phyloP scores from a whole-genome alignment of 2,888 invertebrate species.

The Timema podura region DNA sequence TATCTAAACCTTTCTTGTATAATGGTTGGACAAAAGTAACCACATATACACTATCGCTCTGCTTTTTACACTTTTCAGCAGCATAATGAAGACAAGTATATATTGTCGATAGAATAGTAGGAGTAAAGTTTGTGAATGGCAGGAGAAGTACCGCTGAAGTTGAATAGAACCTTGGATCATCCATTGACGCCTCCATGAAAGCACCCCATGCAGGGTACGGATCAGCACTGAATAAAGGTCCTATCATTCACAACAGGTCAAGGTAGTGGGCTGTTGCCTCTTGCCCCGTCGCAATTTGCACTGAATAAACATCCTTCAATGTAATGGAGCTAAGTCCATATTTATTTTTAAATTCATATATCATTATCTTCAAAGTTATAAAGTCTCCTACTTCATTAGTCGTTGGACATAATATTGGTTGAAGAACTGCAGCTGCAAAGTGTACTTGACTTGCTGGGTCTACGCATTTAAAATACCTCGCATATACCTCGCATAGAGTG shows the following conservation, averaged over 20 bases:
- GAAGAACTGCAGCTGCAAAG: no score
- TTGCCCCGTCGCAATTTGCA: not conserved
- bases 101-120: not conserved
- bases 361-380: no score
- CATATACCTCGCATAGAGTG: not conserved
- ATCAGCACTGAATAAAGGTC: not conserved
- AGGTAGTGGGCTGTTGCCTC: not conserved
- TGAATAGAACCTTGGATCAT: not conserved
- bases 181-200: not conserved
- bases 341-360: not conserved
- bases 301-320: not conserved
- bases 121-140: not conserved
- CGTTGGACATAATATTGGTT: no score
- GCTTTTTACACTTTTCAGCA: not conserved
- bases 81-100: not conserved
- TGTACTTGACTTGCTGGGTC: not conserved
- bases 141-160: not conserved
- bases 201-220: not conserved
- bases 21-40: not conserved
- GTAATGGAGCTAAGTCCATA: not conserved
- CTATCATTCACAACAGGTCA: not conserved
- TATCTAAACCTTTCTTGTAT: not conserved
- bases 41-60: not conserved
- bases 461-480: not conserved
- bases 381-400: no score